These are phyloP conservation scores for Leucophenga varia DNA, from an alignment of 1,140 invertebrate species.

Conservation along the genomic window DNA sequence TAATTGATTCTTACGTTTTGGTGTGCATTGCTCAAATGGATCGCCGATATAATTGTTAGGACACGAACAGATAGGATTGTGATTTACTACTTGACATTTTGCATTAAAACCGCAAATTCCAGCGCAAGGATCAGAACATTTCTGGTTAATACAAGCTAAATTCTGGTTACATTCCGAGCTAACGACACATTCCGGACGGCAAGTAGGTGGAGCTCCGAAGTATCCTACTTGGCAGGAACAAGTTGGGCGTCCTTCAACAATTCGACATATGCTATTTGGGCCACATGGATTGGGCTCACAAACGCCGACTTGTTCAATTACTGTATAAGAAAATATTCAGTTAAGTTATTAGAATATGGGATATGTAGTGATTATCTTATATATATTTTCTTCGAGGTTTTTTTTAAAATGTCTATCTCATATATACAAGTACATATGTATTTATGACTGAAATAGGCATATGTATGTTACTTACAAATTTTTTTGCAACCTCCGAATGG, in stretches of 20 bases:
- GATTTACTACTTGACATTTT: slow-evolving; percentile 76
- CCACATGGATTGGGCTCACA: slow-evolving; percentile 81
- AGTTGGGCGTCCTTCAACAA: slow-evolving; percentile 68
- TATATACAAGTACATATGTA: slow-evolving; percentile 1
- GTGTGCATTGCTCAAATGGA: slow-evolving; percentile 75
- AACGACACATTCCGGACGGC: slow-evolving; percentile 77
- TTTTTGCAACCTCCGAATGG: slow-evolving; percentile 76
- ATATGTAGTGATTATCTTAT: too few relatives aligned
- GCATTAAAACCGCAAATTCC: slow-evolving; percentile 78
- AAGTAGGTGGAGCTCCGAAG: slow-evolving; percentile 73
- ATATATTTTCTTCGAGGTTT: neutral
- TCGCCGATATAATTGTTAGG: slow-evolving; percentile 73
- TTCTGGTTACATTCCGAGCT: slow-evolving; percentile 74
- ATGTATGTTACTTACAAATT: slow-evolving; percentile 58
- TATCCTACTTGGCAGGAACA: slow-evolving; percentile 78
- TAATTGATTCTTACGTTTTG: slow-evolving; percentile 63
- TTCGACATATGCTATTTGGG: slow-evolving; percentile 75
- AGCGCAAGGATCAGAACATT: slow-evolving; percentile 79
- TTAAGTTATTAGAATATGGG: neutral
- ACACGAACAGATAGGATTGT: slow-evolving; percentile 84
- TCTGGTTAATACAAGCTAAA: slow-evolving; percentile 76
- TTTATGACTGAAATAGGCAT: slow-evolving; percentile 3
- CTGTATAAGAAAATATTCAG: slow-evolving; percentile 12
- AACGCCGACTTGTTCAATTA: slow-evolving; percentile 63
- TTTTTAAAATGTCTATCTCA: slow-evolving; percentile 2